Conservation (phyloP, 2,797 vertebrate genomes). For the Nasua narica region DNA sequence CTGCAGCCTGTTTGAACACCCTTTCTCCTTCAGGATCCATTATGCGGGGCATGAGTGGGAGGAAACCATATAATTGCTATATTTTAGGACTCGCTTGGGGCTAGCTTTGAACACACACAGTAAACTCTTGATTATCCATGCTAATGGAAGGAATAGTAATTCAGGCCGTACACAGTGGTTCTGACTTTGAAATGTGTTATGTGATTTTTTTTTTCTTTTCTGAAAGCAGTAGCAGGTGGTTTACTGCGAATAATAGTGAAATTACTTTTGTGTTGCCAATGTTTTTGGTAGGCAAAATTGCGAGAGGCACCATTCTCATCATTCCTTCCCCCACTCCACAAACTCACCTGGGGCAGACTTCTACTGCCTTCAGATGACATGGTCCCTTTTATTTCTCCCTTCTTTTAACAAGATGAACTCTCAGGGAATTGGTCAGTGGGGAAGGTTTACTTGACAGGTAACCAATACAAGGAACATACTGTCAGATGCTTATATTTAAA, state of each 20-base stretch:
- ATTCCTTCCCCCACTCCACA: neutral
- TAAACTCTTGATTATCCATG: constrained; percentile 62
- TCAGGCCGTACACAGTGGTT: constrained; percentile 23
- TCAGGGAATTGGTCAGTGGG: neutral
- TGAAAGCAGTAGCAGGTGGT: constrained; percentile 20
- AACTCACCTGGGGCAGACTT: neutral
- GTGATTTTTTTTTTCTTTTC: neutral
- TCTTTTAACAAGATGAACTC: neutral
- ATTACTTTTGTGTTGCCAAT: neutral
- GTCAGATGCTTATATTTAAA: neutral
- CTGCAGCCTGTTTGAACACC: constrained; percentile 9
- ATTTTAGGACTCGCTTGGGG: constrained; percentile 61
- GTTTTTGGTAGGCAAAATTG: neutral
- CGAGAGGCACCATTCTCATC: neutral
- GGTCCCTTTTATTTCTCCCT: neutral
- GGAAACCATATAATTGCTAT: constrained; percentile 34
- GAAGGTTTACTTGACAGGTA: neutral
- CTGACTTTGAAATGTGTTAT: constrained; percentile 60
- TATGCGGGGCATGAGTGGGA: constrained; percentile 46
- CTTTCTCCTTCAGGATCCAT: constrained; percentile 54
- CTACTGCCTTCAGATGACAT: neutral
- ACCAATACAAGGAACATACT: neutral
- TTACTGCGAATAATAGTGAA: constrained; percentile 47
- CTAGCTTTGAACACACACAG: constrained; percentile 49
- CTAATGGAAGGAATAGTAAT: constrained; percentile 60